phyloP scores from a whole-genome alignment of 2,888 invertebrate species.

The Listrodromus nycthemerus region DNA sequence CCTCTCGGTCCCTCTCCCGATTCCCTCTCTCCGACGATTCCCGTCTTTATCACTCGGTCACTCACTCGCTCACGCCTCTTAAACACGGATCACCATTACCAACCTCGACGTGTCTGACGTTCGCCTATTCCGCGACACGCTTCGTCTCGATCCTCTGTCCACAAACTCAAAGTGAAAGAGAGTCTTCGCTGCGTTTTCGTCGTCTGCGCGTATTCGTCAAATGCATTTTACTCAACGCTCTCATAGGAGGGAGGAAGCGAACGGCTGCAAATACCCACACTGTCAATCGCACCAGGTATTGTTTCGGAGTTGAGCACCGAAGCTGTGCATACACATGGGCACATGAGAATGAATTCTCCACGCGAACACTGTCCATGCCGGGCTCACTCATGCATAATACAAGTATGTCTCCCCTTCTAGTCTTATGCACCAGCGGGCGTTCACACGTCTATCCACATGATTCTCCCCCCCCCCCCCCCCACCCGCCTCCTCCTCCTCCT shows the following conservation, averaged over 20 bases:
- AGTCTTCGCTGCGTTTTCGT: conserved; percentile 37
- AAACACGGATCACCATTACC: conserved; percentile 53
- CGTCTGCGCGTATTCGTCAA: conserved; percentile 5
- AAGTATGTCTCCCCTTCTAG: conserved; percentile 30
- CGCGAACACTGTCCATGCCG: conserved; percentile 59
- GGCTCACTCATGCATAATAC: conserved; percentile 61
- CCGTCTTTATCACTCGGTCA: conserved; percentile 17
- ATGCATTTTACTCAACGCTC: conserved; percentile 14
- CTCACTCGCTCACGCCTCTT: conserved; percentile 45
- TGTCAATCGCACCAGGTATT: background rate
- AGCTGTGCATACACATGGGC: background rate
- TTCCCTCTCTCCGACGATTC: background rate
- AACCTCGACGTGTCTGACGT: conserved; percentile 26
- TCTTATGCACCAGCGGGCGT: conserved; percentile 26
- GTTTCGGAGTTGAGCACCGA: background rate
- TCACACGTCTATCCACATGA: conserved; percentile 41
- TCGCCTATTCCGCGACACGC: conserved; percentile 63
- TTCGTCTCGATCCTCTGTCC: conserved; percentile 53
- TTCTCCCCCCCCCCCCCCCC: conserved; percentile 36
- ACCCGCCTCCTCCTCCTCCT: conserved; percentile 36
- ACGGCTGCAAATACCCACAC: background rate
- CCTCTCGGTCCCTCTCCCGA: conserved; percentile 33
- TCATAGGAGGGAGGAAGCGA: background rate
- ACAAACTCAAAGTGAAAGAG: conserved; percentile 43
- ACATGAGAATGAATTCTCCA: conserved; percentile 13